phyloP scores from a whole-genome alignment of 1,140 invertebrate species.

The Caerostris darwini region DNA sequence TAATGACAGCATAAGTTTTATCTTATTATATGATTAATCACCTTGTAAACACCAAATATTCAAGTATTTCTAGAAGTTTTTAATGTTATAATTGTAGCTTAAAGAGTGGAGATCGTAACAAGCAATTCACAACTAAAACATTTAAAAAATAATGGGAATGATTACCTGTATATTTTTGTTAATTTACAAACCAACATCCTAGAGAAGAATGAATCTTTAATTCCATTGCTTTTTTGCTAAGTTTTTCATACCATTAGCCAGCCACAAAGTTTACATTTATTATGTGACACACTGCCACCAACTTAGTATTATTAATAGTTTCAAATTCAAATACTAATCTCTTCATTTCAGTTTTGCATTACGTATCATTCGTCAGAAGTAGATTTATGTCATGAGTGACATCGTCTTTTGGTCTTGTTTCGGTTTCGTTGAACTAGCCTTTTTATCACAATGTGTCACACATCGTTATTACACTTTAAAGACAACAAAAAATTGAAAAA shows the following conservation, averaged over 20 bases:
- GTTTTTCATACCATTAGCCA: background rate
- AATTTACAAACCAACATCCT: background rate
- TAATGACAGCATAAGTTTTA: background rate
- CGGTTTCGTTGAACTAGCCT: no score
- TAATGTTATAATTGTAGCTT: background rate
- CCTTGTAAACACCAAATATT: no score
- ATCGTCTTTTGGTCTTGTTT: no score
- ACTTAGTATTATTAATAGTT: constrained; percentile 9
- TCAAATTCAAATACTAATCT: background rate
- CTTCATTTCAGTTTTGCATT: background rate
- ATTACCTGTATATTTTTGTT: background rate
- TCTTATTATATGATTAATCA: background rate
- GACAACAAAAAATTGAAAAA: no score
- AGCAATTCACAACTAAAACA: background rate
- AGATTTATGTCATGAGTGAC: no score
- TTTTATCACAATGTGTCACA: no score
- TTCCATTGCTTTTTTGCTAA: background rate
- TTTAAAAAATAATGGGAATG: background rate
- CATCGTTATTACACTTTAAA: no score
- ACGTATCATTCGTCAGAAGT: no score
- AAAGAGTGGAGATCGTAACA: background rate
- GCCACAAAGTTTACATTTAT: background rate
- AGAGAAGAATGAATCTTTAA: background rate
- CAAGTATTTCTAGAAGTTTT: no score
- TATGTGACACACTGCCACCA: constrained; percentile 34